phyloP scores from a whole-genome alignment of 2,113 vertebrate genomes.

The Microcebus ravelobensis region DNA sequence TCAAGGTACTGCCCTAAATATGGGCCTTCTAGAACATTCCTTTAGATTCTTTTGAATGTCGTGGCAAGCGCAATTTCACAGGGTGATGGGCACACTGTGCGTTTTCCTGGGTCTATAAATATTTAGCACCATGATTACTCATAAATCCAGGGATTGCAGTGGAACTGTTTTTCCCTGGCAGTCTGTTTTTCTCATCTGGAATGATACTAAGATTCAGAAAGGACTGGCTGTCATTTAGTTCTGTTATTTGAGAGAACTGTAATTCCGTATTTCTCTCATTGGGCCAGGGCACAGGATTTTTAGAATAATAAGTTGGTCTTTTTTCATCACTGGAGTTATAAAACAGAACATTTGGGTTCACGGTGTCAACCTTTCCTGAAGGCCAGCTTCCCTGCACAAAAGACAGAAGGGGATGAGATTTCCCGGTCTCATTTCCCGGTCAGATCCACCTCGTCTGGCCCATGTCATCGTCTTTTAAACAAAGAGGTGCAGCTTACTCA shows the following conservation, averaged over 20 bases:
- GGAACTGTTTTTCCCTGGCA: neutral
- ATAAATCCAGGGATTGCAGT: neutral
- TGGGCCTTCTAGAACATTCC: neutral
- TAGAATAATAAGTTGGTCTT: neutral
- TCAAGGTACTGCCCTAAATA: neutral
- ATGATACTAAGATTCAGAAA: slow-evolving; percentile 53
- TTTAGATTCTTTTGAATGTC: neutral
- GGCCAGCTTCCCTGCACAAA: neutral
- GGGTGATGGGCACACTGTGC: neutral
- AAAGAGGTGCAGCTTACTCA: neutral
- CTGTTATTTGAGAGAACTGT: slow-evolving; percentile 20
- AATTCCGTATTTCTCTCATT: neutral
- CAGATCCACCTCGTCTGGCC: neutral
- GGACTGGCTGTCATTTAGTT: neutral
- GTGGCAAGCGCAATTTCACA: neutral
- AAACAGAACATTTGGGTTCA: neutral
- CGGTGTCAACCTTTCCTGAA: neutral
- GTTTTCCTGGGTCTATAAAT: slow-evolving; percentile 57
- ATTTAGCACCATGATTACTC: slow-evolving; percentile 32
- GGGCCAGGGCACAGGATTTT: neutral
- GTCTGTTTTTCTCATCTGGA: slow-evolving; percentile 42
- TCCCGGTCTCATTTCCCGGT: neutral
- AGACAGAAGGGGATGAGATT: neutral
- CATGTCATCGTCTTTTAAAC: neutral
- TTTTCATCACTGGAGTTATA: slow-evolving; percentile 23